Evolutionary conservation across 2,797 vertebrate species (phyloP), one percentile per base, ranked within the genome.

Genomic region (Falco concolor): DNA sequence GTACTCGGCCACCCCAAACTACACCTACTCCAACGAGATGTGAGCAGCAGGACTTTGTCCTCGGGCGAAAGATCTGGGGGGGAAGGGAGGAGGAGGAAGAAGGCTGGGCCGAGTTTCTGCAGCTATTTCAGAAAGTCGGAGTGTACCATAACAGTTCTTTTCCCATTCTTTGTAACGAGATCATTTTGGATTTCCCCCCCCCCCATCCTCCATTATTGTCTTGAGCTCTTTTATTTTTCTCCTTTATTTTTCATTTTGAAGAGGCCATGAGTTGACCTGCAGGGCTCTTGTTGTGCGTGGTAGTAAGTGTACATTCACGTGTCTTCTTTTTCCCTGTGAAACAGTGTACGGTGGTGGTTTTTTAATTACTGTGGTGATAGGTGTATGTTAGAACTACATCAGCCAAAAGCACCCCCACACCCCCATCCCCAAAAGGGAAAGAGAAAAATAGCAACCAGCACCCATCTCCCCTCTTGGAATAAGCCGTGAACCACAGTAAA

Each of bases 21-120:
- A 99, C 97, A 99, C 99, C 89, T 99, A 99, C 77, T 98, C 99
- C 79, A 99, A 99, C 32, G 99, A 99, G 38, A 99, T 99, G 99
- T 99, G 99, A 99, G 97, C 96, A 69, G 77, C 75, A 10, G 81
- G 91, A 95, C 74, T 52, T 68, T 52, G 84, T 80, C 93, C 87
- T 91, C 3, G 6, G 90, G 90, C 63, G 86, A 76, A 92, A 87
- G 82, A 96, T 89, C 90, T 68, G 68, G 40, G 84, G 74, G 42
- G 50, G 25, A 70, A n/a, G 44, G 32, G 75, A 65, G 91, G 96
- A 92, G 65, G 74, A 91, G 30, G 59, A 95, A 44, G 63, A 92
- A 50, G 73, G 83, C 89, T 83, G 89, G 92, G 90, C 89, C 5
- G 57, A 92, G 92, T 89, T 96, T 94, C 95, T 96, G 89, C 97